These are phyloP conservation scores for Oreortyx pictus DNA, from an alignment of 2,797 vertebrate genomes.

Conservation along the genomic window DNA sequence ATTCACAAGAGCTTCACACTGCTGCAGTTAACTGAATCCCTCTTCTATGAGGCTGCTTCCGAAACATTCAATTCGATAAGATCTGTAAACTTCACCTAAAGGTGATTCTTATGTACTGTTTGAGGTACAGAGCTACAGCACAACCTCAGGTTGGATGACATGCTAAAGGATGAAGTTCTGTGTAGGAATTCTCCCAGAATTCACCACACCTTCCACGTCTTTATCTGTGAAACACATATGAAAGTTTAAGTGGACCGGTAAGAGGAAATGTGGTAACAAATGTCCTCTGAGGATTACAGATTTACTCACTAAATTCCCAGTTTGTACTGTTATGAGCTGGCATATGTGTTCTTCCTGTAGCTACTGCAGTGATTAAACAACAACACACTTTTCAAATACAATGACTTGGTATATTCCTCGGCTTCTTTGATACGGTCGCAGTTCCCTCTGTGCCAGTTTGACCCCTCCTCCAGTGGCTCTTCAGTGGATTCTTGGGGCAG, in stretches of 20 bases:
- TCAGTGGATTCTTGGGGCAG: not conserved
- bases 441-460: not conserved
- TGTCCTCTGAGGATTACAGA: not conserved
- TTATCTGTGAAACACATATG: fast-evolving
- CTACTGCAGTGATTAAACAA: not conserved
- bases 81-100: not conserved
- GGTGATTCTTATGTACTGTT: not conserved
- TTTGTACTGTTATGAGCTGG: not conserved
- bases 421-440: not conserved
- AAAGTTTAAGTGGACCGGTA: not conserved
- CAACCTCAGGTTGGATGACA: not conserved
- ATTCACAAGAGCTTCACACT: not conserved
- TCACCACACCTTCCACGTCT: fast-evolving
- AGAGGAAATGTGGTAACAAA: not conserved
- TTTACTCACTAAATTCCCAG: not conserved
- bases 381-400: not conserved
- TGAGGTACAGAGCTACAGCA: not conserved
- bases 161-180: not conserved
- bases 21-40: not conserved
- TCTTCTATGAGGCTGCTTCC: not conserved
- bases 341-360: not conserved
- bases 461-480: not conserved
- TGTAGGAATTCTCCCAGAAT: not conserved
- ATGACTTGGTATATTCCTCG: not conserved
- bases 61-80: not conserved